Conservation (phyloP, 2,888 invertebrate genomes). For the Tenodera sinensis region DNA sequence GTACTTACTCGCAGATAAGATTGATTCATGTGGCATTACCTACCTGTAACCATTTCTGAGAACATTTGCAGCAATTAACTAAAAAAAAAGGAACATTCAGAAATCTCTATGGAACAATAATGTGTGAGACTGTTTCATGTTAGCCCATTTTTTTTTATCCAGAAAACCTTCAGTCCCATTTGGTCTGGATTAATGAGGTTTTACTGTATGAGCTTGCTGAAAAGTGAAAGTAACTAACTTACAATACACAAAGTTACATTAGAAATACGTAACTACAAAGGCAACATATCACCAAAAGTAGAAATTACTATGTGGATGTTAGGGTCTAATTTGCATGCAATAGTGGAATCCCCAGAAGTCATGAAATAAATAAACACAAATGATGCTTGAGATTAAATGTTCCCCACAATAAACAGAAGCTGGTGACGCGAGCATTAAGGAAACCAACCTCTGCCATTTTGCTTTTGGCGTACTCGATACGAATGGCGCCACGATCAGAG, state of each 20-base stretch:
- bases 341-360: background rate
- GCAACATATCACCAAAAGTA: slow-evolving; percentile 32
- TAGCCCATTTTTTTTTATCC: no score
- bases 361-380: background rate
- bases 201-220: no score
- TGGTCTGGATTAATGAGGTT: no score
- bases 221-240: no score
- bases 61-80: no score
- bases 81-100: no score
- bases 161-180: no score
- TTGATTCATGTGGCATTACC: no score
- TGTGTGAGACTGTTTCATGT: no score
- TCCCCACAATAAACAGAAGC: background rate
- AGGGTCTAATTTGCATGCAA: background rate
- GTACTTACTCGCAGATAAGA: no score
- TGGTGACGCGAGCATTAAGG: background rate
- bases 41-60: no score
- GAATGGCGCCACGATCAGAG: slow-evolving; percentile 94
- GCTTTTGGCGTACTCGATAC: slow-evolving; percentile 98
- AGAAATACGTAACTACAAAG: background rate
- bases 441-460: slow-evolving; percentile 84
- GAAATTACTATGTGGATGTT: slow-evolving; percentile 36
- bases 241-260: background rate
- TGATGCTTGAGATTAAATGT: background rate
- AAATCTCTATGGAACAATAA: no score